phyloP scores from a whole-genome alignment of 1,140 invertebrate genomes.

The Formica exsecta region DNA sequence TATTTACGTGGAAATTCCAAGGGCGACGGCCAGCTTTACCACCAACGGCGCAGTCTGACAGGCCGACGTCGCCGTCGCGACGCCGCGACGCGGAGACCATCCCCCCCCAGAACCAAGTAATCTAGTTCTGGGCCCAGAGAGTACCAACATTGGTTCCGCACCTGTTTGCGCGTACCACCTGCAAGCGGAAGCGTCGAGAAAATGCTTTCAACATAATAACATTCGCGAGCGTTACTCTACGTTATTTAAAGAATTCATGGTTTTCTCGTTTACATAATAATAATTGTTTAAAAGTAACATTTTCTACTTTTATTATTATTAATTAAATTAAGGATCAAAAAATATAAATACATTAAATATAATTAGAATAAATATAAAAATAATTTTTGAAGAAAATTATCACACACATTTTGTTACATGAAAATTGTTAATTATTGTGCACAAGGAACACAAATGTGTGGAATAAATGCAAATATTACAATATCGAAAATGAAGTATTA shows the following conservation, averaged over 20 bases:
- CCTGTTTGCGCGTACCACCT: constrained; percentile 91
- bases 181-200: constrained; percentile 71
- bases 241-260: background rate
- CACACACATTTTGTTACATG: background rate
- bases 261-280: background rate
- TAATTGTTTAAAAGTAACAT: background rate
- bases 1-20: constrained; percentile 80
- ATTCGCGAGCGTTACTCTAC: background rate
- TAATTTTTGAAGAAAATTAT: background rate
- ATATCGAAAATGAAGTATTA: background rate
- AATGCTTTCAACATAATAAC: constrained; percentile 37
- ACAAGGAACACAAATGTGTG: background rate
- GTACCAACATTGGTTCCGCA: constrained; percentile 88
- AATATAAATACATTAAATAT: background rate
- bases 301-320: background rate
- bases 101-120: no score
- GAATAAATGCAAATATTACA: background rate
- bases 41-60: constrained; percentile 73
- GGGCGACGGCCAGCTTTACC: constrained; percentile 73
- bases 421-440: background rate
- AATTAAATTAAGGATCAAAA: background rate
- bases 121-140: constrained; percentile 89
- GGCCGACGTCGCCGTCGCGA: constrained; percentile 68
- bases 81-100: constrained; percentile 38
- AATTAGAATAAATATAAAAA: background rate